Percentiles rank a stretch among this genome's conserved stretches.
phyloP scores from a whole-genome alignment of 2,888 invertebrate species.

The Diplolepis rosae region DNA sequence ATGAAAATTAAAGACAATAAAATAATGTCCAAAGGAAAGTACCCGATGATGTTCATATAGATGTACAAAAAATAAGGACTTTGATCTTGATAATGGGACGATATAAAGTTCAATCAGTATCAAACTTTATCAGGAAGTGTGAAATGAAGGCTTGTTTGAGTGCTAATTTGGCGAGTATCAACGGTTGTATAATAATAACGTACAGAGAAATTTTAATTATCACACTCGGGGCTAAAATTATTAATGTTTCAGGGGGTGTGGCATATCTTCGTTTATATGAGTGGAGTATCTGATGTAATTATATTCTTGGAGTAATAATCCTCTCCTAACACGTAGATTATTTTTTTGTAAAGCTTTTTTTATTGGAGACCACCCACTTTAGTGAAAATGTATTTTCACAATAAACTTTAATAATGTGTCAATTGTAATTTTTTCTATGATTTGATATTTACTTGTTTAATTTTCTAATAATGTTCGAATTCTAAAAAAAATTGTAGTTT shows the following conservation, averaged over 20 bases:
- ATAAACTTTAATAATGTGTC: too few species aligned
- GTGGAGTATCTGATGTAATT: not conserved
- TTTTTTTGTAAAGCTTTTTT: too few species aligned
- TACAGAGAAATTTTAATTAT: conserved; percentile 9
- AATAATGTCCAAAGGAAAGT: too few species aligned
- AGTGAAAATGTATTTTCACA: too few species aligned
- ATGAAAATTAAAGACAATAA: too few species aligned
- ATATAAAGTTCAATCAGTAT: not conserved
- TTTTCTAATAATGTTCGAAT: too few species aligned
- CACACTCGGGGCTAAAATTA: conserved; percentile 1
- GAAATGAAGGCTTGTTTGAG: not conserved
- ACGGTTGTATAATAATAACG: not conserved
- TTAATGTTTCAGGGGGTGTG: conserved; percentile 11
- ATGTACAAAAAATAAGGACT: not conserved
- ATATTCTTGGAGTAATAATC: conserved; percentile 11
- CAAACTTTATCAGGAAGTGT: not conserved
- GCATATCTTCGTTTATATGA: not conserved
- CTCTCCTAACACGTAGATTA: not conserved
- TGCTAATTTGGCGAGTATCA: not conserved
- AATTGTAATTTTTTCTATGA: too few species aligned
- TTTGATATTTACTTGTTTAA: too few species aligned
- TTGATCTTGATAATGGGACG: not conserved
- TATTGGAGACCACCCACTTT: not conserved
- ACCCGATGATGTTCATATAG: too few species aligned
- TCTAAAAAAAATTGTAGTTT: too few species aligned